phyloP scores from a whole-genome alignment of 2,797 vertebrate species.

The Melanotaenia maccullochi region DNA sequence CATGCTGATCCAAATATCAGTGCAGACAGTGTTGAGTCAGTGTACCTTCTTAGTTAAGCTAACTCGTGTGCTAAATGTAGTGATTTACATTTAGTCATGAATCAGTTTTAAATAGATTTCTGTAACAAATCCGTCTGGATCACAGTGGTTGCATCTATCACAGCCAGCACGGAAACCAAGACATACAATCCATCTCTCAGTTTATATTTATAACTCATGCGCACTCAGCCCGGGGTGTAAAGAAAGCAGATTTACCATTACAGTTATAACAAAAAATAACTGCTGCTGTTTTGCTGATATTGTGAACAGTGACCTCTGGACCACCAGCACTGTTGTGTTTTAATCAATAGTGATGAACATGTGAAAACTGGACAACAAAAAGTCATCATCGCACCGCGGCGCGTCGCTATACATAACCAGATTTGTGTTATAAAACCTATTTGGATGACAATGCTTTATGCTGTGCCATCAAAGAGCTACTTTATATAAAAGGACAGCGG shows the following conservation, averaged over 20 bases:
- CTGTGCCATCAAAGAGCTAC: slow-evolving; percentile 75
- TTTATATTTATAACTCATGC: neutral
- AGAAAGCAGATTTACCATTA: slow-evolving; percentile 12
- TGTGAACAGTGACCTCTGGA: slow-evolving; percentile 20
- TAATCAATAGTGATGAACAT: slow-evolving; percentile 72
- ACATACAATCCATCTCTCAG: neutral
- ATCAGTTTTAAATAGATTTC: neutral
- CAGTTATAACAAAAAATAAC: slow-evolving; percentile 33
- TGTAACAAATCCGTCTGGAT: no score
- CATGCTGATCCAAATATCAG: neutral
- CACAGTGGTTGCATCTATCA: neutral
- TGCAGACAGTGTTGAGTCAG: neutral
- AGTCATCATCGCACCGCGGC: slow-evolving; percentile 35
- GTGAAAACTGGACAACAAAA: slow-evolving; percentile 69
- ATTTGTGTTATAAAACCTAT: slow-evolving; percentile 67
- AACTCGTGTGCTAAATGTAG: neutral
- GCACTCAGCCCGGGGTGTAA: neutral
- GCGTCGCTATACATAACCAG: slow-evolving; percentile 60
- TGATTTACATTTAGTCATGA: neutral
- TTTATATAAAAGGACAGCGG: slow-evolving; percentile 72
- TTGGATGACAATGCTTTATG: slow-evolving; percentile 79
- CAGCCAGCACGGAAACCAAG: neutral
- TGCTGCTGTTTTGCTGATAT: slow-evolving; percentile 62
- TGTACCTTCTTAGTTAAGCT: neutral
- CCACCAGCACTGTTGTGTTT: slow-evolving; percentile 50